These are phyloP conservation scores for Oppia nitens DNA, from an alignment of 1,140 invertebrate genomes.

Conservation along the genomic window DNA sequence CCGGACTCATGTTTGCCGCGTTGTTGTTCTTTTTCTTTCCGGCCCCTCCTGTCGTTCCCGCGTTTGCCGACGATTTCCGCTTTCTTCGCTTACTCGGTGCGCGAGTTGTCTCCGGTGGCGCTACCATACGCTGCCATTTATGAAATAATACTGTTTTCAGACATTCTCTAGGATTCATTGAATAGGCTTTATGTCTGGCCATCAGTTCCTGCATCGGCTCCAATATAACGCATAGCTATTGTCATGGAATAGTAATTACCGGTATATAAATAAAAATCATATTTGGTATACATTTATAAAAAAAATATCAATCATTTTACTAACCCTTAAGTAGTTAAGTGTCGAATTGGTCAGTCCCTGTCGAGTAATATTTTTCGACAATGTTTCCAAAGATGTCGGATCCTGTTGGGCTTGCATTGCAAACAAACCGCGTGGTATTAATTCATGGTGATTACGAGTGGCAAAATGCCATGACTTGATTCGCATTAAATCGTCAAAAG, in stretches of 20 bases:
- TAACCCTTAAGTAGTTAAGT: constrained; percentile 32
- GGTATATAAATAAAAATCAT: background rate
- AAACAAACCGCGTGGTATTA: constrained; percentile 51
- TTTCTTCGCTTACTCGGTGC: constrained; percentile 87
- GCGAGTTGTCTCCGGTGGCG: constrained; percentile 87
- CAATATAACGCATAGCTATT: constrained; percentile 57
- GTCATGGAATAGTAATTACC: constrained; percentile 18
- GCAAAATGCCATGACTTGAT: constrained; percentile 98
- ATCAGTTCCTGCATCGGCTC: constrained; percentile 99
- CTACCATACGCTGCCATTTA: constrained; percentile 97
- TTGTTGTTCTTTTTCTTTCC: constrained; percentile 56
- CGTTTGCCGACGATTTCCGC: constrained; percentile 67
- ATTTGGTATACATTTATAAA: too few relatives aligned
- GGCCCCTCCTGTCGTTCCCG: constrained; percentile 38
- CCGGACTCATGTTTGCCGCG: constrained; percentile 40
- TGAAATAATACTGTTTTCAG: constrained; percentile 95
- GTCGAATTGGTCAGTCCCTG: constrained; percentile 36
- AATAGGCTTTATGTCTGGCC: constrained; percentile 94
- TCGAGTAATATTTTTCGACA: constrained; percentile 35
- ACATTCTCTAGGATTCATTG: constrained; percentile 83
- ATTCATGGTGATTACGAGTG: constrained; percentile 75
- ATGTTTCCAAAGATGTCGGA: constrained; percentile 30
- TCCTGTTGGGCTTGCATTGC: constrained; percentile 30
- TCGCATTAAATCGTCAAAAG: constrained; percentile 94
- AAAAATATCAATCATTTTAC: constrained; percentile 6